Conservation (phyloP, 2,113 vertebrate genomes). For the Pyxicephalus adspersus region DNA sequence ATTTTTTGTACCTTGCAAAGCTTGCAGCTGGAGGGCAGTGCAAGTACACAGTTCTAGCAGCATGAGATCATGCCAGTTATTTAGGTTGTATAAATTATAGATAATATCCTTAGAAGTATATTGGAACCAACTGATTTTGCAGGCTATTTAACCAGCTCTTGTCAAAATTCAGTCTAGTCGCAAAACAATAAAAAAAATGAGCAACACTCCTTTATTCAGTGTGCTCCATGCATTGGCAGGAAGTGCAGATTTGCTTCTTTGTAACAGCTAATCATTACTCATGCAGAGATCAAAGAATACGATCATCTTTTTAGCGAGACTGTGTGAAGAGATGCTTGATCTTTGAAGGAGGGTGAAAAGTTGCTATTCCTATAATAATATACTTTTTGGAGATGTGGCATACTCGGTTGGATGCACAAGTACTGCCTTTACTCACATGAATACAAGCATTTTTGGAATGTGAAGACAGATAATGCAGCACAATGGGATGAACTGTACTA, state of each 20-base stretch:
- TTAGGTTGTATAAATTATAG: slow-evolving; percentile 34
- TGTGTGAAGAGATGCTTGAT: slow-evolving; percentile 53
- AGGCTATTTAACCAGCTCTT: slow-evolving; percentile 39
- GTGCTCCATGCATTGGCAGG: slow-evolving; percentile 38
- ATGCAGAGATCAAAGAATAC: slow-evolving; percentile 50
- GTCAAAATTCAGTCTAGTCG: slow-evolving; percentile 23
- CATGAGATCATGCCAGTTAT: slow-evolving; percentile 25
- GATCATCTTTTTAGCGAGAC: slow-evolving; percentile 42
- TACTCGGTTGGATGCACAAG: slow-evolving; percentile 17
- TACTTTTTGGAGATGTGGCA: slow-evolving; percentile 49
- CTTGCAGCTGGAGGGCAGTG: slow-evolving; percentile 53
- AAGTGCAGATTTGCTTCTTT: slow-evolving; percentile 42
- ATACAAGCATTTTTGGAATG: slow-evolving; percentile 46
- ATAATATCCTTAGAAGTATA: slow-evolving; percentile 34
- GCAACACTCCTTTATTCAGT: slow-evolving; percentile 37
- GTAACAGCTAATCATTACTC: slow-evolving; percentile 53
- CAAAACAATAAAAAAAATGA: slow-evolving; percentile 41
- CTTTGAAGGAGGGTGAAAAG: slow-evolving; percentile 46
- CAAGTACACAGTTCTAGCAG: slow-evolving; percentile 25
- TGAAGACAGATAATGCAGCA: slow-evolving; percentile 35
- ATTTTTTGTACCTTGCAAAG: slow-evolving; percentile 16
- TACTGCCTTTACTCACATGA: slow-evolving; percentile 36
- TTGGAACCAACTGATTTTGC: slow-evolving; percentile 25
- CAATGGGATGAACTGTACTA: slow-evolving; percentile 46
- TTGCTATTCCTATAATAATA: slow-evolving; percentile 47